A percentile compares a stretch with the other conserved stretches of the same genome.
These are phyloP conservation scores for Heliconius nattereri DNA, from an alignment of 1,140 invertebrate species.

Conservation along the genomic window DNA sequence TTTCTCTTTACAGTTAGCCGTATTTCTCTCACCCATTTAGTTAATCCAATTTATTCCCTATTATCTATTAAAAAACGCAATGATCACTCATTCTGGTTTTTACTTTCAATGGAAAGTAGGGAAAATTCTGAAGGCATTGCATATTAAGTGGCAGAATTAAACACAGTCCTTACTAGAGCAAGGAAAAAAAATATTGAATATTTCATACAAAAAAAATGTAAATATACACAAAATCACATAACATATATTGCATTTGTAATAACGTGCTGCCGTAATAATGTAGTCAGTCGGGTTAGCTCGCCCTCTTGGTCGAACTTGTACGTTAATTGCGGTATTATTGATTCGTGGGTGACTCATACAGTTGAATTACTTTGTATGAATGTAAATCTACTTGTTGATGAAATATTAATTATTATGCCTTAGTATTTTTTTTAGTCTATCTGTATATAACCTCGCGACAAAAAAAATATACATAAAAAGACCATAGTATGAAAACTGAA, in stretches of 20 bases:
- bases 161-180: not conserved
- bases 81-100: too few species aligned
- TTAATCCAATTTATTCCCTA: too few species aligned
- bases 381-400: not conserved
- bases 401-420: not conserved
- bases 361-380: not conserved
- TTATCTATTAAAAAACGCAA: too few species aligned
- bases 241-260: not conserved
- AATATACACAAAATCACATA: not conserved
- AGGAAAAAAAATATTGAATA: not conserved
- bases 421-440: not conserved
- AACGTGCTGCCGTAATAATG: not conserved
- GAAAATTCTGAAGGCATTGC: not conserved
- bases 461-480: too few species aligned
- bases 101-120: too few species aligned
- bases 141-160: not conserved
- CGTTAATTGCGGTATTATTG: constrained; percentile 34
- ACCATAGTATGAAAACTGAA: too few species aligned
- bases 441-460: too few species aligned
- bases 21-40: too few species aligned
- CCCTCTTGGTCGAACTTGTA: constrained; percentile 10
- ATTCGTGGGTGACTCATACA: constrained; percentile 19
- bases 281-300: constrained; percentile 4
- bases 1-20: too few species aligned
- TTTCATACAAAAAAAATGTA: not conserved